Evolutionary conservation across 2,797 vertebrate genomes (phyloP).

Genomic region (Hypotaenidia philippensis): DNA sequence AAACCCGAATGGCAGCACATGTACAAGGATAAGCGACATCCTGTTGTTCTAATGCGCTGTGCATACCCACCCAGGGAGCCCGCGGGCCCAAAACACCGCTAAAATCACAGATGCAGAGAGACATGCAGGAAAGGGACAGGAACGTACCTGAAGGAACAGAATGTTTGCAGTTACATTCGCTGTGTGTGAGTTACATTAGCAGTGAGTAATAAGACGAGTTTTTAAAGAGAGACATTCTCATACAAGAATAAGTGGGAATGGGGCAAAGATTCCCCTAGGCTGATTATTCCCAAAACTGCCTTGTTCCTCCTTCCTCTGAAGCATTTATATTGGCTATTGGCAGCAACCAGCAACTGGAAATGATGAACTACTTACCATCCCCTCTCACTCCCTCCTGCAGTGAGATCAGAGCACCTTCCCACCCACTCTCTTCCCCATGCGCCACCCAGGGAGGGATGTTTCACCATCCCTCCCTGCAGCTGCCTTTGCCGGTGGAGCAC

Average conservation of each 20-base stretch:
- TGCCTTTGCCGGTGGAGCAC: fast-evolving
- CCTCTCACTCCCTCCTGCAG: background rate
- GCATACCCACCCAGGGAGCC: background rate
- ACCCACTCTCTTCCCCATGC: fast-evolving
- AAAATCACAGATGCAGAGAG: background rate
- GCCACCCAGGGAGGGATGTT: fast-evolving
- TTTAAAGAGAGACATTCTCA: conserved; percentile 27
- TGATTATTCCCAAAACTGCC: conserved; percentile 12
- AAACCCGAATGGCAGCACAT: background rate
- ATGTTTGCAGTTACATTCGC: background rate
- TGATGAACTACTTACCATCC: background rate
- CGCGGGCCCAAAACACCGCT: background rate
- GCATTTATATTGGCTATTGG: background rate
- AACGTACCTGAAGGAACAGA: conserved; percentile 38
- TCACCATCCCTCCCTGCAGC: background rate
- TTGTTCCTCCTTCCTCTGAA: background rate
- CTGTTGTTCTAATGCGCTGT: background rate
- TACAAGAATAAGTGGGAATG: background rate
- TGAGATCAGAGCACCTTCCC: background rate
- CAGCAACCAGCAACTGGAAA: background rate
- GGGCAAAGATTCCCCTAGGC: background rate
- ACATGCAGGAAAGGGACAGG: background rate
- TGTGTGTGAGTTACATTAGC: conserved; percentile 5
- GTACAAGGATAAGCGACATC: background rate
- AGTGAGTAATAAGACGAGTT: background rate